Evolutionary conservation across 2,888 invertebrate genomes (phyloP).

Genomic region (Mesodorylaimus sp.): DNA sequence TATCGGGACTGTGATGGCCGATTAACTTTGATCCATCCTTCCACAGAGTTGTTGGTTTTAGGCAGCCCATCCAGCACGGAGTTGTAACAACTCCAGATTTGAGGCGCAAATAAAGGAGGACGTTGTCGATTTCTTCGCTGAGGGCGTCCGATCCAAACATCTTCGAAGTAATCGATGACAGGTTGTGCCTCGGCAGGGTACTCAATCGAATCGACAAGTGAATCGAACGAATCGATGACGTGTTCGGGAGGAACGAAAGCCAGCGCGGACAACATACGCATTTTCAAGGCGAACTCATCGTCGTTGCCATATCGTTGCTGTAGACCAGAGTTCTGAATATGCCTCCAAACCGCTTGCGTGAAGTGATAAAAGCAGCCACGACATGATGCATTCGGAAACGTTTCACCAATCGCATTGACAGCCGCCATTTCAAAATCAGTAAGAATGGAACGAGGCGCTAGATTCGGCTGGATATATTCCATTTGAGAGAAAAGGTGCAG

Average conservation of each 20-base stretch:
- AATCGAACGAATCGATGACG: neutral
- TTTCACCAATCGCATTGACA: neutral
- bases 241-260: neutral
- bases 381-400: neutral
- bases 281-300: neutral
- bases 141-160: neutral
- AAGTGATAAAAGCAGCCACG: slow-evolving; percentile 1
- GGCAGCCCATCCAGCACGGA: neutral
- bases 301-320: neutral
- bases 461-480: too few relatives aligned
- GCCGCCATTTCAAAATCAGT: neutral
- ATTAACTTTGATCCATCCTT: too few relatives aligned
- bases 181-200: neutral
- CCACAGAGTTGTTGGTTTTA: neutral
- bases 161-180: neutral
- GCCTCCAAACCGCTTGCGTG: neutral
- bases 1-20: too few relatives aligned
- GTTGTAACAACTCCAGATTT: neutral
- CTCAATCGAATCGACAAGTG: neutral
- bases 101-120: neutral
- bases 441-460: too few relatives aligned
- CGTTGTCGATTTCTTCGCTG: neutral
- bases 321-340: neutral
- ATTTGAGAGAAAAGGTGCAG: too few relatives aligned
- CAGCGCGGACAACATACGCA: neutral